Evolutionary conservation across 2,113 vertebrate genomes (phyloP).

Genomic region (Pluvianellus socialis): DNA sequence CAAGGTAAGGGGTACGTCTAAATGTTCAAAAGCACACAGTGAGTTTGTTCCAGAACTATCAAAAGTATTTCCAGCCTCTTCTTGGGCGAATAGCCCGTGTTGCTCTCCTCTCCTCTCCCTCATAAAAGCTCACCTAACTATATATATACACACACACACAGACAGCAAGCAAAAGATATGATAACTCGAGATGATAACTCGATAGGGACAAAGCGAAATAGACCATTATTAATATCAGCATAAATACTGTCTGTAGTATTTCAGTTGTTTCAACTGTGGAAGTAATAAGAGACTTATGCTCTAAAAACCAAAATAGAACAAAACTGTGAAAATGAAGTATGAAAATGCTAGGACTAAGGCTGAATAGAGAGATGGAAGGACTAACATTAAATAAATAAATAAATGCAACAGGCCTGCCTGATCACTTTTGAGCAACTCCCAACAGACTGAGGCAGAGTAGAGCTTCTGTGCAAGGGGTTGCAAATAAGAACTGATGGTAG

Average conservation of each 20-base stretch:
- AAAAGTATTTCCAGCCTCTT: not conserved
- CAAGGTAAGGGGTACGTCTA: not conserved
- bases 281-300: not conserved
- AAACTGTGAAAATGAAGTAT: not conserved
- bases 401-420: conserved; percentile 4
- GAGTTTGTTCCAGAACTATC: not conserved
- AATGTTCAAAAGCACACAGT: not conserved
- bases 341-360: not conserved
- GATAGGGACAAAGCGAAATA: not conserved
- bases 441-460: not conserved
- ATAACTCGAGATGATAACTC: not conserved
- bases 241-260: not conserved
- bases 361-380: not conserved
- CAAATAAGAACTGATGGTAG: conserved; percentile 42
- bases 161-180: not conserved
- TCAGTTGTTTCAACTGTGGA: not conserved
- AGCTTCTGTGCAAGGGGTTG: not conserved
- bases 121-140: not conserved
- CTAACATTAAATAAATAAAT: conserved; percentile 6
- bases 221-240: not conserved
- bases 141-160: too few relatives aligned
- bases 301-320: not conserved
- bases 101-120: not conserved
- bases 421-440: conserved; percentile 33
- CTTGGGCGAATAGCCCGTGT: not conserved